Conservation (phyloP, 2,113 vertebrate species). For the Paramisgurnus dabryanus region DNA sequence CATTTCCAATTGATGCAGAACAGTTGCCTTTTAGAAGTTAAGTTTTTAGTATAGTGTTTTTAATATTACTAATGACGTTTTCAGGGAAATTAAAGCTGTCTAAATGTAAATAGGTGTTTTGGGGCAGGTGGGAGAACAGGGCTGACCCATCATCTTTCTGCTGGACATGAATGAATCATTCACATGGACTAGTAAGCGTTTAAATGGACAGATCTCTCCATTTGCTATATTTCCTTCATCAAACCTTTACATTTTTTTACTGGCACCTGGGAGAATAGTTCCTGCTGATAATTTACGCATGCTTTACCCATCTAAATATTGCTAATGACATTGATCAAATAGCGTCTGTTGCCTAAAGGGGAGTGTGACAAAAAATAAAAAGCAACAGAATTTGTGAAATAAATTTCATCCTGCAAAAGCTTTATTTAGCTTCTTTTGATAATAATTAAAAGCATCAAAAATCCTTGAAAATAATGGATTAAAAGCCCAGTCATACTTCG, state of each 20-base stretch:
- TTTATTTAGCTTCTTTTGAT: not conserved
- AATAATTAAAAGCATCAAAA: not conserved
- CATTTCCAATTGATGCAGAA: not conserved
- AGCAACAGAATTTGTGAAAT: not conserved
- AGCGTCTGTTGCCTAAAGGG: not conserved
- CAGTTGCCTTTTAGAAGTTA: not conserved
- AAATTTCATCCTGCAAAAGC: not conserved
- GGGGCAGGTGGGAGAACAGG: not conserved
- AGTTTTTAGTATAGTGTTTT: too few relatives aligned
- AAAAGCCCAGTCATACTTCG: too few relatives aligned
- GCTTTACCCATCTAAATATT: not conserved
- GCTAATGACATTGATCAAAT: not conserved
- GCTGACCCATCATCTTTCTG: not conserved
- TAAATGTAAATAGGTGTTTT: not conserved
- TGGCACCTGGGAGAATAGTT: not conserved
- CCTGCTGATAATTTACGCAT: slow-evolving; percentile 3
- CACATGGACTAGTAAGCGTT: not conserved
- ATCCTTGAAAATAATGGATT: not conserved
- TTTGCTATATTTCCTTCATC: not conserved
- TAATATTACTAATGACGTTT: not conserved
- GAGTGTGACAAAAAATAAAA: not conserved
- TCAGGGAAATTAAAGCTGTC: too few relatives aligned
- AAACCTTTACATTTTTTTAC: not conserved
- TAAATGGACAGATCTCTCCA: not conserved
- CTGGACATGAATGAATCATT: not conserved